Evolutionary conservation across 2,113 vertebrate species (phyloP).

Genomic region (Bagarius yarrelli): DNA sequence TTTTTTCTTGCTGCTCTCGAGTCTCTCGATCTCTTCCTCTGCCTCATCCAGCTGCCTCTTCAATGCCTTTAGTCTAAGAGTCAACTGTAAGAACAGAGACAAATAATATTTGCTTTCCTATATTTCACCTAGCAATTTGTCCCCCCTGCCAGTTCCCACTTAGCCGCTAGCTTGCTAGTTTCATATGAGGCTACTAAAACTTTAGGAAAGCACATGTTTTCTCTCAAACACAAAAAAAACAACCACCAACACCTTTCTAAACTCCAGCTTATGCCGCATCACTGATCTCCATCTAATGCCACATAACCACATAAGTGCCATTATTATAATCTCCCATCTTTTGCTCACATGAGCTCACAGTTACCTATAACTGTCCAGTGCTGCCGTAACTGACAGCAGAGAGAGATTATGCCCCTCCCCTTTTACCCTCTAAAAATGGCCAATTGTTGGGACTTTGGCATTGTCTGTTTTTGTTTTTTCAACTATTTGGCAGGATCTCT

Average conservation of each 20-base stretch:
- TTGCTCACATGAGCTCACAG: background rate
- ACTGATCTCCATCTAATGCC: too few species aligned
- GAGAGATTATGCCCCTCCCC: background rate
- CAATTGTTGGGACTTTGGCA: background rate
- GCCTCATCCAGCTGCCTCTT: conserved; percentile 95
- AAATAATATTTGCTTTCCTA: background rate
- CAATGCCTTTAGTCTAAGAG: conserved; percentile 86
- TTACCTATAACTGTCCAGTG: background rate
- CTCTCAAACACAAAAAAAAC: background rate
- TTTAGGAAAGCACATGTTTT: background rate
- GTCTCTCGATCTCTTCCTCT: conserved; percentile 93
- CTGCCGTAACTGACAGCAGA: background rate
- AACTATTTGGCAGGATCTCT: background rate
- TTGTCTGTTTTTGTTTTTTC: background rate
- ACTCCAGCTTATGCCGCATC: background rate
- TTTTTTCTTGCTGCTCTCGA: conserved; percentile 88
- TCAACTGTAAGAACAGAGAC: conserved; percentile 73
- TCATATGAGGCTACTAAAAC: background rate
- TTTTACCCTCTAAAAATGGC: background rate
- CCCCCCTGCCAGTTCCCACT: background rate
- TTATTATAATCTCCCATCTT: background rate
- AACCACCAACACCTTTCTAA: background rate
- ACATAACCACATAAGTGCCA: background rate
- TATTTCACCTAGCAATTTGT: background rate
- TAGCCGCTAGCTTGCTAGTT: background rate